Base-by-base conservation (phyloP, 2,797 vertebrate genomes). In the Leuciscus waleckii region DNA sequence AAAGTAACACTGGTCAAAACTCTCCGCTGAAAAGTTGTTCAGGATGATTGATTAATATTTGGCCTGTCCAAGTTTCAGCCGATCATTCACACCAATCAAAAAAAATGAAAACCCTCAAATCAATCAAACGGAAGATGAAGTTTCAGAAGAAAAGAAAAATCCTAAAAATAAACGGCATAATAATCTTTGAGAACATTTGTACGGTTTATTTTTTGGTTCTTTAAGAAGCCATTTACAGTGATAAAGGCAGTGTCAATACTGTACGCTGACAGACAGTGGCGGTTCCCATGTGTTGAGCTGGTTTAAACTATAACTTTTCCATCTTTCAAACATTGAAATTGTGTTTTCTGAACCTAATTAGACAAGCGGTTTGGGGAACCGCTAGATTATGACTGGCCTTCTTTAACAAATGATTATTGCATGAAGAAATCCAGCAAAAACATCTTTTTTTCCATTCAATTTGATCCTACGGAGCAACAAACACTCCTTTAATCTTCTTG, bases 401-500 rank as follows among this genome's bases (percentile, higher is more conserved):
- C 85, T 88, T 81, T 85, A 90, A 77, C 49, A 88, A 86, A 89
- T 87, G 88, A 93, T 93, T 91, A 86, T 89, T 83, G 73, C 63
- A 29, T 54, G 39, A 16, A 14, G 17, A 90, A 69, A 89, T 41
- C 83, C 83, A 81, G 70, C 69, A 49, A 85, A 84, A 86, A 86
- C 32, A 32, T 69, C n/a, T n/a, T 73, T 58, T 13, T 61, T 61
- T 70, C 71, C 9, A 46, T 79, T 81, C 71, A 83, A 69, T 82
- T 88, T 85, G 86, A 67, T 85, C 67, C 69, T 9, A 70, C 86
- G 80, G 84, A 89, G 82, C 63, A 82, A 91, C 86, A 91, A 88
- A 81, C 29, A 90, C 74, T 86, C 84, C 83, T 89, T 87, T 63
- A 81, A 75, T 51, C 89, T 88, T 90, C 73, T 89, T 82, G 89